Evolutionary conservation across 2,797 vertebrate species (phyloP).

Genomic region (Coreius guichenoti): DNA sequence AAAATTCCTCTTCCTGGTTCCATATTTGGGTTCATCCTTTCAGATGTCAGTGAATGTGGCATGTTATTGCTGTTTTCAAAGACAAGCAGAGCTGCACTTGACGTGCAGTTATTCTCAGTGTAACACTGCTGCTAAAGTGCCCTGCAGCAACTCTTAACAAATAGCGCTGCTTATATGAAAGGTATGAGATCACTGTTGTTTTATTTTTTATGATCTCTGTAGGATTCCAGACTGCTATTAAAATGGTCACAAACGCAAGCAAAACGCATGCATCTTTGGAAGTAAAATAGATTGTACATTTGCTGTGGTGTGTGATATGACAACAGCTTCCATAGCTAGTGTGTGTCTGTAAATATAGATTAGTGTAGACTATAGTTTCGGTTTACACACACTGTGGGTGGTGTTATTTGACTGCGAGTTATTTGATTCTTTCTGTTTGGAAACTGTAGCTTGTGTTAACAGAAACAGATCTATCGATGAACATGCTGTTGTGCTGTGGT

Average conservation of each 20-base stretch:
- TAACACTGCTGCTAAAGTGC: background rate
- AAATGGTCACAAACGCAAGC: background rate
- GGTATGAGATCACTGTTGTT: background rate
- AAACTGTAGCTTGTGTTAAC: slow-evolving; percentile 26
- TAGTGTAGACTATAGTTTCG: background rate
- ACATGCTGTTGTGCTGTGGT: background rate
- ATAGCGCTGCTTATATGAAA: background rate
- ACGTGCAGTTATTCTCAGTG: background rate
- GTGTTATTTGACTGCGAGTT: slow-evolving; percentile 6
- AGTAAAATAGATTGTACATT: background rate
- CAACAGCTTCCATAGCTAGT: background rate
- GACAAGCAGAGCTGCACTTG: background rate
- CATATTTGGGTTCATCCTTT: background rate
- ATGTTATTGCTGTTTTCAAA: background rate
- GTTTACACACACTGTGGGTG: slow-evolving; percentile 7
- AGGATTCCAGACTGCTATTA: background rate
- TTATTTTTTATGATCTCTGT: background rate
- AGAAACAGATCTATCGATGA: slow-evolving; percentile 13
- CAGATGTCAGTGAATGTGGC: background rate
- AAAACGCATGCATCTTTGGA: no score
- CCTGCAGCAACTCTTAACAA: background rate
- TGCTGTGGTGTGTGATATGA: slow-evolving; percentile 4
- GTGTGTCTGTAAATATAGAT: background rate
- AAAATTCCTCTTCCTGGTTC: background rate
- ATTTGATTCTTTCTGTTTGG: slow-evolving; percentile 19